Evolutionary conservation across 2,888 invertebrate species (phyloP).

Genomic region (Abrostola triplasia): DNA sequence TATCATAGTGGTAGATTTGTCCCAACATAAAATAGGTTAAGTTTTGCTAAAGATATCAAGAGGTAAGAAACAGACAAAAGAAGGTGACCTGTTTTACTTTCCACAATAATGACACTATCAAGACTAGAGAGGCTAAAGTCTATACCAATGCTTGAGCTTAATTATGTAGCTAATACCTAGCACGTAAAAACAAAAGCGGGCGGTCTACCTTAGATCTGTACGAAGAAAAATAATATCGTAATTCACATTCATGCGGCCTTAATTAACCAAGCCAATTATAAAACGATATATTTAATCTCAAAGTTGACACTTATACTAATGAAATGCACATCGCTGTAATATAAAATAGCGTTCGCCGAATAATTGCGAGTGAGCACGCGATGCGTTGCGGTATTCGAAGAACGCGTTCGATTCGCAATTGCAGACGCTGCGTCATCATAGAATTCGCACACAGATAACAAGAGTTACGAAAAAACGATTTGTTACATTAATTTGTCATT

Average conservation of each 20-base stretch:
- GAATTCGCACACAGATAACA: constrained; percentile 27
- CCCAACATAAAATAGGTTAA: too few species aligned
- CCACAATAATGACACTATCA: too few species aligned
- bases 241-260: constrained; percentile 23
- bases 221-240: constrained; percentile 23
- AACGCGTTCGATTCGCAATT: constrained; percentile 40
- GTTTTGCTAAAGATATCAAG: too few species aligned
- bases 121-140: too few species aligned
- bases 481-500: constrained; percentile 6
- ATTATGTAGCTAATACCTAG: too few species aligned
- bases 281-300: constrained; percentile 37
- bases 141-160: too few species aligned
- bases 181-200: too few species aligned
- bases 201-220: neutral
- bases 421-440: constrained; percentile 37
- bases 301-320: constrained; percentile 45
- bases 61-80: too few species aligned
- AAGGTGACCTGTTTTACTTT: too few species aligned
- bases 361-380: constrained; percentile 50
- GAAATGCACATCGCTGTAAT: constrained; percentile 30
- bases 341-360: constrained; percentile 32
- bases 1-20: too few species aligned
- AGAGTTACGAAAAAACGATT: neutral
- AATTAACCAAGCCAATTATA: constrained; percentile 40
- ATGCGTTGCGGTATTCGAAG: constrained; percentile 39